Evolutionary conservation across 2,888 invertebrate genomes (phyloP), one percentile per base, ranked within the genome.

Genomic region (Nipponacmea schrenckii): DNA sequence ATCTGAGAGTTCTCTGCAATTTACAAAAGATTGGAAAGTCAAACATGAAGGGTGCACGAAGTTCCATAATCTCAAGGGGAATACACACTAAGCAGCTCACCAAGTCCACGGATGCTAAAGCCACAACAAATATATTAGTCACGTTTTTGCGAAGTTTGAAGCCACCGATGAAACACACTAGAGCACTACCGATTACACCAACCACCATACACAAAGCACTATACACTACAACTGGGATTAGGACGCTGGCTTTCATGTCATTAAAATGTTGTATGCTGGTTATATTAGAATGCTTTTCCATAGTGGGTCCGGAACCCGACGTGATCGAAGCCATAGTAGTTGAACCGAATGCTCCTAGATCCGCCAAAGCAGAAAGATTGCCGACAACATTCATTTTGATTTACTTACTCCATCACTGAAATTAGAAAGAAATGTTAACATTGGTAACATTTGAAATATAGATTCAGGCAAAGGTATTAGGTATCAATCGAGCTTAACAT

Each of bases 31-130:
- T 31, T 0, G 76, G 74, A 10, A 56, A 73, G 48, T 73, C 67
- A 44, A 75, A 75, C 15, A 27, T 20, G 45, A 68, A 71, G 3
- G 71, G 70, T 50, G 70, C 64, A 17, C 71, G 27, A 1, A 78
- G 64, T 39, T 76, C 74, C 5, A 74, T 69, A 12, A 78, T 76
- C 10, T 76, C 76, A 26, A 75, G 50, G 1, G 77, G 77, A 44
- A 78, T 74, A 14, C 72, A 71, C 7, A 78, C 67, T 14, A 73
- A 64, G 50, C 76, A 78, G n/a, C 74, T 71, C 17, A 73, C 20
- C 14, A 78, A 68, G 50, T 78, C 77, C 67, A 76, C 67, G n/a
- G 70, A 48, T 0, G 76, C 76, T 46, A 78, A 50, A 4, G 77
- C 62, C 17, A 78, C 62, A 17, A 78, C 72, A 45, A 74, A 78